Conservation (phyloP, 2,888 invertebrate species). For the Carabus problematicus region DNA sequence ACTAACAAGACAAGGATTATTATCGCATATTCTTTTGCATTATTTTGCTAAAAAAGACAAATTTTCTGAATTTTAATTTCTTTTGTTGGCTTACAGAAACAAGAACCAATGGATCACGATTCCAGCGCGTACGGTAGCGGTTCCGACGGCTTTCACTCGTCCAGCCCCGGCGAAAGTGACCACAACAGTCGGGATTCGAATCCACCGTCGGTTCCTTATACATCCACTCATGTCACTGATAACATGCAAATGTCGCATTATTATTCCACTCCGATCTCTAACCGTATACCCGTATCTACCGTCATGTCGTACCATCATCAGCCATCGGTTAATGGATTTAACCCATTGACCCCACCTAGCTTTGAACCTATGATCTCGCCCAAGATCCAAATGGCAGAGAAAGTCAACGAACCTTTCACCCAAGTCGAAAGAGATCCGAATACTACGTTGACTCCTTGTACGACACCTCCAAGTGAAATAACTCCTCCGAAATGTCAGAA, state of each 20-base stretch:
- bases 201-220: slow-evolving; percentile 43
- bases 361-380: slow-evolving; percentile 57
- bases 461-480: slow-evolving; percentile 44
- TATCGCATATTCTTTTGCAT: background rate
- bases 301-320: slow-evolving; percentile 36
- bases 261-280: slow-evolving; percentile 47
- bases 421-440: slow-evolving; percentile 1
- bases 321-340: slow-evolving; percentile 60
- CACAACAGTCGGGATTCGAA: slow-evolving; percentile 52
- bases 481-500: slow-evolving; percentile 47
- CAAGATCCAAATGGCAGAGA: slow-evolving; percentile 35
- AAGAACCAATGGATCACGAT: slow-evolving; percentile 60
- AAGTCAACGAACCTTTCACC: background rate
- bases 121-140: slow-evolving; percentile 69
- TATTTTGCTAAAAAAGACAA: background rate
- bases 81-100: slow-evolving; percentile 61
- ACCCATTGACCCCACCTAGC: slow-evolving; percentile 69
- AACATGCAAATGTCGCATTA: slow-evolving; percentile 49
- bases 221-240: slow-evolving; percentile 1
- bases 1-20: background rate
- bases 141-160: slow-evolving; percentile 67
- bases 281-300: slow-evolving; percentile 31
- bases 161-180: slow-evolving; percentile 67
- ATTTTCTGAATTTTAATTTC: background rate
- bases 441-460: slow-evolving; percentile 45